Evolutionary conservation across 2,888 invertebrate species (phyloP).

Genomic region (Nycteola revayana): DNA sequence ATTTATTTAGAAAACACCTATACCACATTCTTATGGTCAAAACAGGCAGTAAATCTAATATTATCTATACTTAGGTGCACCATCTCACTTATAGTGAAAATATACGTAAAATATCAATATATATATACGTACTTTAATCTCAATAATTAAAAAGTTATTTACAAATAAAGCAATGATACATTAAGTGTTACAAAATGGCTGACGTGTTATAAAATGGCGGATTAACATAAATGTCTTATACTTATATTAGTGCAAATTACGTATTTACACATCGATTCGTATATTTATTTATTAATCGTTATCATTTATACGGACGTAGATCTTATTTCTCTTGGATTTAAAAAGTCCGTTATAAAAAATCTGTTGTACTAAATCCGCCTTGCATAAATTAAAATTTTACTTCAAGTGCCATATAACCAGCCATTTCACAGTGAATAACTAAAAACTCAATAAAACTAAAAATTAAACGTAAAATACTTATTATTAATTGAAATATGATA

Average conservation of each 20-base stretch:
- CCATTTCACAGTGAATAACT: slow-evolving; percentile 33
- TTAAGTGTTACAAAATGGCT: slow-evolving; percentile 47
- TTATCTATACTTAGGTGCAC: slow-evolving; percentile 46
- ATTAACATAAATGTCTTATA: slow-evolving; percentile 21
- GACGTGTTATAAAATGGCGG: slow-evolving; percentile 38
- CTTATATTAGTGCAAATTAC: slow-evolving; percentile 26
- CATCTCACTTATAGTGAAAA: slow-evolving; percentile 43
- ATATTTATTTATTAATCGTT: slow-evolving; percentile 14
- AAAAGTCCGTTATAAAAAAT: slow-evolving; percentile 24
- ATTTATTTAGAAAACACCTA: slow-evolving; percentile 12
- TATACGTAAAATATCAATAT: slow-evolving; percentile 33
- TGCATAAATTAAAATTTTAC: slow-evolving; percentile 23
- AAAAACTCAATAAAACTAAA: slow-evolving; percentile 52
- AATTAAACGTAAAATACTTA: slow-evolving; percentile 57
- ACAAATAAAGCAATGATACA: slow-evolving; percentile 57
- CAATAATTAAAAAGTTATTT: slow-evolving; percentile 54
- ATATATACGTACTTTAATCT: slow-evolving; percentile 40
- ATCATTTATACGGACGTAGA: slow-evolving; percentile 15
- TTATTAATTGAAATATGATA: slow-evolving; percentile 59
- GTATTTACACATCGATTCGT: slow-evolving; percentile 22
- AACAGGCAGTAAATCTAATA: slow-evolving; percentile 28
- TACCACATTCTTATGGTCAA: slow-evolving; percentile 15
- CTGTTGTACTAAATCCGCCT: slow-evolving; percentile 60
- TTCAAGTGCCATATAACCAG: slow-evolving; percentile 27
- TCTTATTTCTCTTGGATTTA: slow-evolving; percentile 25